Evolutionary conservation across 2,797 vertebrate genomes (phyloP).

Genomic region (Halcyon leucocephala): DNA sequence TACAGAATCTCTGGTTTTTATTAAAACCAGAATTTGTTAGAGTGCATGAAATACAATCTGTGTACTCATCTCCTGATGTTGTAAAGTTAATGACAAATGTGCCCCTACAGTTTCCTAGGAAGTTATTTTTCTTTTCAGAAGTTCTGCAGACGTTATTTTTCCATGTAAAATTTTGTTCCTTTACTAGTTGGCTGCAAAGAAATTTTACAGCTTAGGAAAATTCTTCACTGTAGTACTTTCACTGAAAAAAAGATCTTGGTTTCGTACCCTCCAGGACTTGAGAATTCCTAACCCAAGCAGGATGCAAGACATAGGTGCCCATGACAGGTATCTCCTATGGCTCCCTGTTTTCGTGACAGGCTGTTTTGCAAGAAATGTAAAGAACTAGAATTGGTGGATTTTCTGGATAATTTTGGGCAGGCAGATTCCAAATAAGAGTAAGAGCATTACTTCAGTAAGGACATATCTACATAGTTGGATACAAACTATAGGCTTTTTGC

Average conservation of each 20-base stretch:
- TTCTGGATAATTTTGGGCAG: background rate
- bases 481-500: background rate
- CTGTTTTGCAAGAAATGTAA: background rate
- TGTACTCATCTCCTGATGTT: background rate
- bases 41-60: background rate
- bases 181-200: background rate
- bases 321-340: background rate
- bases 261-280: background rate
- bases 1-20: background rate
- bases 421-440: background rate
- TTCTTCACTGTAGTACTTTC: background rate
- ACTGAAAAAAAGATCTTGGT: background rate
- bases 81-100: background rate
- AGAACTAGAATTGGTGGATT: background rate
- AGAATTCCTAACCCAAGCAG: background rate
- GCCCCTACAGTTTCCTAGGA: background rate
- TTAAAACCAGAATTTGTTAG: slow-evolving; percentile 2
- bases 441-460: background rate
- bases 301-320: background rate
- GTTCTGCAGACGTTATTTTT: background rate
- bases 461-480: background rate
- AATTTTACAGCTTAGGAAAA: background rate
- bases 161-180: background rate
- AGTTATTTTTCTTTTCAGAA: background rate
- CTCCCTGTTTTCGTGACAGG: background rate